These are phyloP conservation scores for Lucifuga dentata DNA, from an alignment of 2,113 vertebrate genomes.

Conservation along the genomic window DNA sequence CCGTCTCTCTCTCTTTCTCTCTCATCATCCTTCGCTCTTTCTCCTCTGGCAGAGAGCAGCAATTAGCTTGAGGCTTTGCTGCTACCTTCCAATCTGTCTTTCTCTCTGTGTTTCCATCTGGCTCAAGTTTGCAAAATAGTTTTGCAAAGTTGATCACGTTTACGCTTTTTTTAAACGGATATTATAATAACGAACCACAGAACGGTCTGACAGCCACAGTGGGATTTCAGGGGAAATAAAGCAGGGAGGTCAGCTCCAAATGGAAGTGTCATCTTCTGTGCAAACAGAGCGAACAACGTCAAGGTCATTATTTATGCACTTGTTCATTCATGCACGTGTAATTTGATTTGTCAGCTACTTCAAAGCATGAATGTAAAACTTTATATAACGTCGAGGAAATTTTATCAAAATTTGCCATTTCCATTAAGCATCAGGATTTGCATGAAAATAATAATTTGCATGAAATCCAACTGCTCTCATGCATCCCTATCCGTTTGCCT, in stretches of 20 bases:
- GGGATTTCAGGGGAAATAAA: too few species aligned
- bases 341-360: neutral
- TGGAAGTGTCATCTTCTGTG: too few species aligned
- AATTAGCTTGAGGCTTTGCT: constrained; percentile 62
- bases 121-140: too few species aligned
- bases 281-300: too few species aligned
- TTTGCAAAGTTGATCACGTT: too few species aligned
- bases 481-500: constrained; percentile 55
- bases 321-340: neutral
- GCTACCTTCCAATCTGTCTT: constrained; percentile 1
- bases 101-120: constrained; percentile 4
- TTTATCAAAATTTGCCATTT: constrained; percentile 25
- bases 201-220: too few species aligned
- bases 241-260: too few species aligned
- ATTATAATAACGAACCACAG: too few species aligned
- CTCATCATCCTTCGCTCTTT: constrained; percentile 51
- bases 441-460: constrained; percentile 74
- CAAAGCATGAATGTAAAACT: neutral
- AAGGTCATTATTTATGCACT: too few species aligned
- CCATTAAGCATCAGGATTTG: constrained; percentile 57
- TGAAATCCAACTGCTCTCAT: constrained; percentile 53
- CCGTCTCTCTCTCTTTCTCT: constrained; percentile 77
- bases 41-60: constrained; percentile 57
- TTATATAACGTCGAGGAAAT: constrained; percentile 24
- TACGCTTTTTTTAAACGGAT: too few species aligned